A percentile compares a stretch with the other conserved stretches of the same genome.
phyloP scores from a whole-genome alignment of 1,140 invertebrate species.

The Parapsyche elsis region DNA sequence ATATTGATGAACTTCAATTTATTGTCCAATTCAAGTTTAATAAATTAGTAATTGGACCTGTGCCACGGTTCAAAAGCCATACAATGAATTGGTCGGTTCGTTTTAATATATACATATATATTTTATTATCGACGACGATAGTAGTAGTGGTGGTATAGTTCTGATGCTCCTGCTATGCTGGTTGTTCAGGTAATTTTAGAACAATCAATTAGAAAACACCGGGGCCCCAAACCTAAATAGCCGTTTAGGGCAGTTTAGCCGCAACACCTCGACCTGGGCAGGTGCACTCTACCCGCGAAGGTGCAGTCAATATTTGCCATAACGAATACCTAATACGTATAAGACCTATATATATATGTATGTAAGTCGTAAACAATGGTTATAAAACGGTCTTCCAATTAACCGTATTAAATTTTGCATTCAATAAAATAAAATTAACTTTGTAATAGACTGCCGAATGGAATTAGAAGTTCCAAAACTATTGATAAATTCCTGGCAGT shows the following conservation, averaged over 20 bases:
- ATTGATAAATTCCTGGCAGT: no score
- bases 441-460: no score
- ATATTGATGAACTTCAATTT: neutral
- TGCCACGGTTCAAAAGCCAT: neutral
- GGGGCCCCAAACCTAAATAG: slow-evolving; percentile 13
- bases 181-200: slow-evolving; percentile 28
- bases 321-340: neutral
- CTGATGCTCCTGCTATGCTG: neutral
- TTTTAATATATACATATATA: neutral
- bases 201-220: slow-evolving; percentile 28
- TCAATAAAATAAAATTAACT: no score
- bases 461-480: no score
- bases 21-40: neutral
- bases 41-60: neutral
- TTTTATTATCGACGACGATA: no score
- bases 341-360: neutral
- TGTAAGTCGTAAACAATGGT: neutral
- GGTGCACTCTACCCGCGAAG: slow-evolving; percentile 17
- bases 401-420: no score
- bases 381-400: neutral
- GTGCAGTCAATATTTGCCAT: slow-evolving; percentile 15
- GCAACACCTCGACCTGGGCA: slow-evolving; percentile 29
- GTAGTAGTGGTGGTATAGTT: neutral
- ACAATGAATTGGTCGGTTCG: neutral
- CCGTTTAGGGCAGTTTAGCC: slow-evolving; percentile 39